Evolutionary conservation across 2,797 vertebrate genomes (phyloP).

Genomic region (Gouania willdenowi): DNA sequence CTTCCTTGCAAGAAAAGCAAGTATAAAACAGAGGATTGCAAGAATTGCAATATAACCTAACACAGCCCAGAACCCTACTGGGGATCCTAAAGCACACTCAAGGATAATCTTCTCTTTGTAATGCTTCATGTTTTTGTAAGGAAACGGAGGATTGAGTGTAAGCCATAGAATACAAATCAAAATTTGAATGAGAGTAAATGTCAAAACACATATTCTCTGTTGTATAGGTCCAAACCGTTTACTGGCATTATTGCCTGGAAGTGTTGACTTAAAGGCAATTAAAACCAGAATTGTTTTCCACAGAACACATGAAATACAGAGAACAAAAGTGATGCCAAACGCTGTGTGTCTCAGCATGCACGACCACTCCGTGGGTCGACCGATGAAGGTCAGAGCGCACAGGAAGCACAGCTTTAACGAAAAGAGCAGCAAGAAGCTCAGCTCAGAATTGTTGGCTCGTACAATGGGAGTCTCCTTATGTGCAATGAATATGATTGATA

Average conservation of each 20-base stretch:
- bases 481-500: conserved; percentile 38
- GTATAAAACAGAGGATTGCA: conserved; percentile 57
- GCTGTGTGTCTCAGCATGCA: too few species aligned
- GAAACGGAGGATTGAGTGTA: conserved; percentile 54
- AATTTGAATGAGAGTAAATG: conserved; percentile 56
- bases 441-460: conserved; percentile 61
- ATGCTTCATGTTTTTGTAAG: conserved; percentile 40
- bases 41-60: conserved; percentile 69
- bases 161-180: conserved; percentile 66
- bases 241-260: conserved; percentile 53
- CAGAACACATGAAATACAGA: conserved; percentile 67
- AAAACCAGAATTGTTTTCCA: conserved; percentile 67
- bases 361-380: too few species aligned
- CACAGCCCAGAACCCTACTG: conserved; percentile 64
- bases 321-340: too few species aligned
- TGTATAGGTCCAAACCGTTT: conserved; percentile 61
- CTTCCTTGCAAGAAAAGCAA: conserved; percentile 65
- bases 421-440: too few species aligned
- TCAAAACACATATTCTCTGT: conserved; percentile 49
- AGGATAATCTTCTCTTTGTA: conserved; percentile 63
- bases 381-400: too few species aligned
- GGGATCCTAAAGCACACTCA: too few species aligned
- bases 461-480: conserved; percentile 61
- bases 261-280: too few species aligned
- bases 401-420: too few species aligned